Evolutionary conservation across 2,888 invertebrate genomes (phyloP), one percentile per base, ranked within the genome.

Genomic region (Fragum sueziense): DNA sequence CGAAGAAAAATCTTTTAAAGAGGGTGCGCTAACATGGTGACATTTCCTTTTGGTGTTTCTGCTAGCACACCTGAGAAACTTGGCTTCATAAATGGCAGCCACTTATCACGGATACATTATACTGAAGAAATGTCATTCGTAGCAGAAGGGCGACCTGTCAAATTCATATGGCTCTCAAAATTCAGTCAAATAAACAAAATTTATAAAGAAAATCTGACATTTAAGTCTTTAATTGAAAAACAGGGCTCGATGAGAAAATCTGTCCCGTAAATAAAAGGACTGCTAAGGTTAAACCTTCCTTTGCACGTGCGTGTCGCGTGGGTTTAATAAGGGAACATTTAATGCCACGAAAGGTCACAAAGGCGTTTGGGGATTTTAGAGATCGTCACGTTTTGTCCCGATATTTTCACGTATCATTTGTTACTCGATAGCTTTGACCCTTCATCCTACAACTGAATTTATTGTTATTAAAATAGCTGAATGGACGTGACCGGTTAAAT

Each of bases 231-330:
- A n/a, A 65, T n/a, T n/a, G 65, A 65, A 22, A 37, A 41, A 65
- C 3, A 65, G 37, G 1, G 25, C 41, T 47, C 65, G 22, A 11
- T n/a, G 47, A 65, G 20, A 27, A 41, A 65, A 65, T 65, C 70
- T 70, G 70, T 33, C 70, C 52, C 52, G 70, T 70, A 70, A 54
- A 69, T 54, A 54, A 70, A 70, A 34, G 57, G 33, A 70, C 52
- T 34, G n/a, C 22, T 54, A 70, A 54, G 22, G 14, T 33, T 22
- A 25, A 52, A 57, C 22, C 37, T 70, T 52, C 54, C 34, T 34
- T 41, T 31, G 34, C 70, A 57, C 70, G 57, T 70, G 70, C 33
- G 22, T n/a, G 54, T 54, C 70, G 29, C 57, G 70, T 70, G 70
- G 22, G 22, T 41, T 41, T 65, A 41, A 65, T 41, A 65, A 20